phyloP scores from a whole-genome alignment of 2,888 invertebrate genomes.

The Pachydiplax longipennis region DNA sequence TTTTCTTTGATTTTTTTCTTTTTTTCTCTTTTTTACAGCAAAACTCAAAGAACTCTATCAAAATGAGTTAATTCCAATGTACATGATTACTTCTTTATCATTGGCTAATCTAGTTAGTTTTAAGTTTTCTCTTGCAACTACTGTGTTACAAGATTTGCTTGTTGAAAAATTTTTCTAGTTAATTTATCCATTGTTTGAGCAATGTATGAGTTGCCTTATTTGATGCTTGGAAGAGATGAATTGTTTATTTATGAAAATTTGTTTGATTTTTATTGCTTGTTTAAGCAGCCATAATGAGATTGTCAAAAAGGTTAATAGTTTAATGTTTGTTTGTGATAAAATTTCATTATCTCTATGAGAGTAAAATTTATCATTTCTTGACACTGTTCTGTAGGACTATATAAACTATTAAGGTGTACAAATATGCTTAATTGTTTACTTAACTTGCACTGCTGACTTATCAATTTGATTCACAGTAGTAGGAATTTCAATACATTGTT shows the following conservation, averaged over 20 bases:
- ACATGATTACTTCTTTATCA: not conserved
- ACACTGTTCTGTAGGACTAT: not conserved
- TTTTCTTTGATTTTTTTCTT: constrained; percentile 42
- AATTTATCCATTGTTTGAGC: not conserved
- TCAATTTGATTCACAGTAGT: not conserved
- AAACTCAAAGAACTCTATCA: not conserved
- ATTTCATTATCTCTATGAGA: not conserved
- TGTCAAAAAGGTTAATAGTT: not conserved
- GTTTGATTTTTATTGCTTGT: not conserved
- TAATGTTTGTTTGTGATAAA: not conserved
- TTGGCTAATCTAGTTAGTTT: not conserved
- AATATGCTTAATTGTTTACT: not conserved
- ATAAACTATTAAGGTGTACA: not conserved
- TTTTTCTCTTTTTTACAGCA: not conserved
- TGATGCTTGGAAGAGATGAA: not conserved
- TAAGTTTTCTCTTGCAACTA: not conserved
- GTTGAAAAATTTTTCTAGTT: not conserved
- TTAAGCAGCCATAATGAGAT: not conserved
- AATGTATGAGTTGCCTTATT: constrained; percentile 16
- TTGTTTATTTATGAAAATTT: not conserved
- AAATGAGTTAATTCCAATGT: not conserved
- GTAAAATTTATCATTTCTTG: not conserved
- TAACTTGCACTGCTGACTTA: not conserved
- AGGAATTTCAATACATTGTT: not conserved
- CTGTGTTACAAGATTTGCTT: not conserved